Evolutionary conservation across 2,888 invertebrate genomes (phyloP).

Genomic region (Ctena decussata): DNA sequence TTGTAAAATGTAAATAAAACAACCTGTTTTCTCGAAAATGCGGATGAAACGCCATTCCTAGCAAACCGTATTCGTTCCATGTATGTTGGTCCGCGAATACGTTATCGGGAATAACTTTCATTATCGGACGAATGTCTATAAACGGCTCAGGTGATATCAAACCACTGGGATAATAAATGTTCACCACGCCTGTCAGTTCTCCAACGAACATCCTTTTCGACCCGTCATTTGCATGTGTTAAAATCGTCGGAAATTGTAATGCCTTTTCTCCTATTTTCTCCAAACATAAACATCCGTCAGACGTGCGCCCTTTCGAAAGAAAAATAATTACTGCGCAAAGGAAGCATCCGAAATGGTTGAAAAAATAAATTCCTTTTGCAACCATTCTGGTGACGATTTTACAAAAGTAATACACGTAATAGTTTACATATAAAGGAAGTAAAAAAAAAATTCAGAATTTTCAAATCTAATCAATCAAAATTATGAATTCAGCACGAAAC

Average conservation of each 20-base stretch:
- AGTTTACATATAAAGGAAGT: too few species aligned
- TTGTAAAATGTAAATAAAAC: not conserved
- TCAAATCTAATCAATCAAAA: too few species aligned
- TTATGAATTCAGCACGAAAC: too few species aligned
- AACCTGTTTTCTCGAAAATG: not conserved
- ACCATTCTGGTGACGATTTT: too few species aligned
- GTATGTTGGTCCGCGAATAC: too few species aligned
- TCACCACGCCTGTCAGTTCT: too few species aligned
- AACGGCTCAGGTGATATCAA: not conserved
- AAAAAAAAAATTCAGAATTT: too few species aligned
- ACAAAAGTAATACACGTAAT: too few species aligned
- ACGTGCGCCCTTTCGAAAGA: too few species aligned
- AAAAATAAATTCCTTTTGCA: too few species aligned
- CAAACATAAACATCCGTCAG: not conserved
- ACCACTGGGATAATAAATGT: not conserved
- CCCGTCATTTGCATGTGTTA: not conserved
- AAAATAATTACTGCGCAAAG: too few species aligned
- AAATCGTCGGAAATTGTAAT: not conserved
- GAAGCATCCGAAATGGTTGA: too few species aligned
- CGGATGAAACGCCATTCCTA: not conserved
- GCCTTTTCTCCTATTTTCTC: not conserved
- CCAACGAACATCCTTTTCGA: not conserved
- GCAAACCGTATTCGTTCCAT: not conserved
- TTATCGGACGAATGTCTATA: not conserved
- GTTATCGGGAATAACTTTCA: not conserved